phyloP scores from a whole-genome alignment of 2,113 vertebrate species.

The Sylvietta virens region DNA sequence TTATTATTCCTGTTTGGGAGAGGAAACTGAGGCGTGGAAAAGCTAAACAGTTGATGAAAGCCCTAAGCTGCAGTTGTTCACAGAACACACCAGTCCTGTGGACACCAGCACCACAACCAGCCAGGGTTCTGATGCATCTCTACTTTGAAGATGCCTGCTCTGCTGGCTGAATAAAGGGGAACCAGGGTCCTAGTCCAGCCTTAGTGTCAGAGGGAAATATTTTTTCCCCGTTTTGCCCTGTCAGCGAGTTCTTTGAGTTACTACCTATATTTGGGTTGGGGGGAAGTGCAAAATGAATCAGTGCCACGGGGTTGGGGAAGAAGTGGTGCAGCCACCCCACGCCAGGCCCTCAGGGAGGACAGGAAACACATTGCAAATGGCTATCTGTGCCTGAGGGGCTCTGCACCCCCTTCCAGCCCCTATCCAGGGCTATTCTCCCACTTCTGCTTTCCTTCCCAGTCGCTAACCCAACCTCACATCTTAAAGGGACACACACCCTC shows the following conservation, averaged over 20 bases:
- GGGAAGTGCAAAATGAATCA: constrained; percentile 76
- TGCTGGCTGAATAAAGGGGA: constrained; percentile 62
- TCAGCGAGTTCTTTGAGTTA: constrained; percentile 69
- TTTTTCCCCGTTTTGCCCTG: constrained; percentile 19
- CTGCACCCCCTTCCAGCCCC: not conserved
- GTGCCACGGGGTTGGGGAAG: not conserved
- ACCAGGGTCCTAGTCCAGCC: constrained; percentile 39
- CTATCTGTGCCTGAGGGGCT: constrained; percentile 18
- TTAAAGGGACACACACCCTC: not conserved
- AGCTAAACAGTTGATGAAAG: not conserved
- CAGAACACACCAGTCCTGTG: too few relatives aligned
- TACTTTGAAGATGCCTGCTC: not conserved
- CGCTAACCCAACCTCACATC: not conserved
- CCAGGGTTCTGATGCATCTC: not conserved
- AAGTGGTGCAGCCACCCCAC: not conserved
- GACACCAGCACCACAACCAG: not conserved
- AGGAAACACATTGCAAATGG: constrained; percentile 72
- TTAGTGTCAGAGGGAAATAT: constrained; percentile 39
- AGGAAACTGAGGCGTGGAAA: not conserved
- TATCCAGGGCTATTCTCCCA: constrained; percentile 36
- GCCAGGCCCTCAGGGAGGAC: not conserved
- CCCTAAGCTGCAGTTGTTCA: not conserved
- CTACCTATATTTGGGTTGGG: constrained; percentile 65
- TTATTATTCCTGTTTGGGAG: not conserved
- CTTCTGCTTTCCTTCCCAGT: constrained; percentile 67